Conservation (phyloP, 2,888 invertebrate species). For the Teleogryllus oceanicus region DNA sequence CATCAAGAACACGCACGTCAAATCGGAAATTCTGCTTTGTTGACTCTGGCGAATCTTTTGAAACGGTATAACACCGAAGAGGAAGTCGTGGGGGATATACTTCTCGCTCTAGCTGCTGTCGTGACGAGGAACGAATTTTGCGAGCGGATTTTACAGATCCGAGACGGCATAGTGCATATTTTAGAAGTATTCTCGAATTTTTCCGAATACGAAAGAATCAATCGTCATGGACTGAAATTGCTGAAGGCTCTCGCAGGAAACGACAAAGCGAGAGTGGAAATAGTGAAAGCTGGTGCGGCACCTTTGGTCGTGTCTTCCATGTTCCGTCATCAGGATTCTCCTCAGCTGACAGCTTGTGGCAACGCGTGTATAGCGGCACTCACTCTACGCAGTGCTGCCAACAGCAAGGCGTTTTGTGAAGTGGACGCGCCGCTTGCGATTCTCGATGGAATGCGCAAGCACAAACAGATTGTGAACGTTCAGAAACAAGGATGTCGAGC, state of each 20-base stretch:
- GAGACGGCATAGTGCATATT: no score
- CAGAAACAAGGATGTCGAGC: conserved; percentile 53
- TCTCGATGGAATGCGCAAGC: conserved; percentile 66
- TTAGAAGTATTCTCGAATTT: no score
- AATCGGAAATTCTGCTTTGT: conserved; percentile 66
- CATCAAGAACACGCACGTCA: conserved; percentile 79
- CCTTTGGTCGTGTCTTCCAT: no score
- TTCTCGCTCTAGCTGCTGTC: no score
- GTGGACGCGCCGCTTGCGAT: conserved; percentile 68
- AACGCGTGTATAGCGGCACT: conserved; percentile 72
- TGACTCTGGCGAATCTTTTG: conserved; percentile 59
- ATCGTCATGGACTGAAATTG: no score
- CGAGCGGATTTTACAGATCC: no score
- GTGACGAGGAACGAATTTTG: no score
- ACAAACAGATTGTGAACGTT: conserved; percentile 59
- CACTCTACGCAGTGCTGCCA: conserved; percentile 66
- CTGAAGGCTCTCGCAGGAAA: no score
- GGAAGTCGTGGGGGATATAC: conserved; percentile 53
- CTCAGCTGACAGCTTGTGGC: conserved; percentile 58
- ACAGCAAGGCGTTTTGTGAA: conserved; percentile 67
- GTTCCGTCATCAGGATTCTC: conserved; percentile 50
- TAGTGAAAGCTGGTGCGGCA: no score
- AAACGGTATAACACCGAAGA: conserved; percentile 57
- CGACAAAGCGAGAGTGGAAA: no score
- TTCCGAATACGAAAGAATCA: no score